Evolutionary conservation across 2,797 vertebrate species (phyloP).

Genomic region (Pangasius macronema): DNA sequence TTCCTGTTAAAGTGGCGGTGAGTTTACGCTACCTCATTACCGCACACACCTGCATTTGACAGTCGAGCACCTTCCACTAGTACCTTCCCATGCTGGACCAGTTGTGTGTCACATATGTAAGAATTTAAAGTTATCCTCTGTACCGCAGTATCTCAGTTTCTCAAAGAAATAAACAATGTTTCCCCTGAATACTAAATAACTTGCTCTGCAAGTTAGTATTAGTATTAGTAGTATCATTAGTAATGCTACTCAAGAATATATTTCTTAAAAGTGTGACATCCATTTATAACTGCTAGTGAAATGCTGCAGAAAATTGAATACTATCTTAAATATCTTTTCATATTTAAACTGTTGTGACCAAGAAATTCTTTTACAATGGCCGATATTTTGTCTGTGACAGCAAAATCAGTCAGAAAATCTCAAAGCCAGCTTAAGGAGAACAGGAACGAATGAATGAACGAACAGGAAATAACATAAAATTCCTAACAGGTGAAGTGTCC

Average conservation of each 20-base stretch:
- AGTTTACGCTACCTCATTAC: background rate
- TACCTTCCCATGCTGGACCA: background rate
- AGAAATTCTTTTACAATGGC: background rate
- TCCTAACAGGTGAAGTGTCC: background rate
- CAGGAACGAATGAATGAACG: slow-evolving; percentile 1
- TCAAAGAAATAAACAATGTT: background rate
- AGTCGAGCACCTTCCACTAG: background rate
- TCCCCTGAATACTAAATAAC: background rate
- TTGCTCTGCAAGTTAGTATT: background rate
- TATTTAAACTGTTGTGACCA: background rate
- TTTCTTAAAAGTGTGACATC: too few relatives aligned
- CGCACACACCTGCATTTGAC: background rate
- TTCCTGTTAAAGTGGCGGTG: background rate
- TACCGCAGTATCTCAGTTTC: background rate
- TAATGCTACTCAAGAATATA: too few relatives aligned
- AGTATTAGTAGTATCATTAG: too few relatives aligned
- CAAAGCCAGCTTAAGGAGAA: background rate
- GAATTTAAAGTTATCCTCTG: background rate
- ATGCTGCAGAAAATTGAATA: background rate
- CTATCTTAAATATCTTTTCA: background rate
- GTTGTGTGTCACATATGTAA: background rate
- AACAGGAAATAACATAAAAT: background rate
- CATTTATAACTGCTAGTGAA: background rate
- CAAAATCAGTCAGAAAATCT: background rate
- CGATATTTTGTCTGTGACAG: background rate